phyloP scores from a whole-genome alignment of 2,888 invertebrate genomes.

The Allophyes oxyacanthae region DNA sequence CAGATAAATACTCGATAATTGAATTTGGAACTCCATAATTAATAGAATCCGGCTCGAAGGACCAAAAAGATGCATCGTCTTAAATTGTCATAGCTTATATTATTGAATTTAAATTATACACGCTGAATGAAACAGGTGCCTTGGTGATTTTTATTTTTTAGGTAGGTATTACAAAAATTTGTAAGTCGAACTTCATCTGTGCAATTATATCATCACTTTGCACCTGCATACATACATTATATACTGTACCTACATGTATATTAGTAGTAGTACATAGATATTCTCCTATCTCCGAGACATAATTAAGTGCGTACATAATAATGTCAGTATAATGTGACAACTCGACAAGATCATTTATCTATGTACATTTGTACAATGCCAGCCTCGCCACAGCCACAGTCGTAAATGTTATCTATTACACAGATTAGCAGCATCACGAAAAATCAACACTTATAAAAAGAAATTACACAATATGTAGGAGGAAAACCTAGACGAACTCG shows the following conservation, averaged over 20 bases:
- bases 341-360: constrained; percentile 40
- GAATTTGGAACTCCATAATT: too few relatives aligned
- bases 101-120: too few relatives aligned
- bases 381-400: constrained; percentile 13
- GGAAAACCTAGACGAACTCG: constrained; percentile 6
- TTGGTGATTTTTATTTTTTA: too few relatives aligned
- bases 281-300: constrained; percentile 2
- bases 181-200: too few relatives aligned
- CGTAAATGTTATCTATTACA: constrained; percentile 42
- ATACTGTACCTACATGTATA: constrained; percentile 30
- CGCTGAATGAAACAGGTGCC: too few relatives aligned
- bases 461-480: constrained; percentile 18
- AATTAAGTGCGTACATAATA: constrained; percentile 10
- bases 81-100: too few relatives aligned
- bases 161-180: too few relatives aligned
- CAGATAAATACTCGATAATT: too few relatives aligned
- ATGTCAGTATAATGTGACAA: constrained; percentile 28
- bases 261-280: too few relatives aligned
- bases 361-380: constrained; percentile 25
- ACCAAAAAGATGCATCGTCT: not conserved
- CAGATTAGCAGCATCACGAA: constrained; percentile 46
- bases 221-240: not conserved
- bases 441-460: constrained; percentile 40
- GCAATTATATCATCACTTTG: not conserved
- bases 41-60: not conserved